Evolutionary conservation across 1,140 invertebrate species (phyloP).

Genomic region (Zaprionus inermis): DNA sequence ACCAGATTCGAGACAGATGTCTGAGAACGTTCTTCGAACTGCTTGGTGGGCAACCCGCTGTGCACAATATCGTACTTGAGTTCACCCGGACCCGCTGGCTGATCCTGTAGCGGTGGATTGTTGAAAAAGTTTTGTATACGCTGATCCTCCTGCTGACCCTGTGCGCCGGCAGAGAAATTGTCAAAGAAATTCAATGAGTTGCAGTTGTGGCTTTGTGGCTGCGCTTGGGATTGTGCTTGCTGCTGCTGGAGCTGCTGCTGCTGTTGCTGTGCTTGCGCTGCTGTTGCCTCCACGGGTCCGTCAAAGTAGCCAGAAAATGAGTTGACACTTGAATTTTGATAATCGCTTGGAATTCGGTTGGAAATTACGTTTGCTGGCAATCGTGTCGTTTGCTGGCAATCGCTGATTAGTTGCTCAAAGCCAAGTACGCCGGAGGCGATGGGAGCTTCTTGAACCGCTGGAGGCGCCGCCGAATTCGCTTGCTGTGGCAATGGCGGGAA

Average conservation of each 20-base stretch:
- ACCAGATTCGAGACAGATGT: constrained; percentile 76
- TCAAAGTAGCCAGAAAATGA: constrained; percentile 61
- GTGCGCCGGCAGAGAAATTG: constrained; percentile 40
- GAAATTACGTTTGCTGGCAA: constrained; percentile 32
- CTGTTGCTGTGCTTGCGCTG: not conserved
- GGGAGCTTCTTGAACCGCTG: constrained; percentile 34
- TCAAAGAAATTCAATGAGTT: constrained; percentile 65
- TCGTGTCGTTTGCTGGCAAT: constrained; percentile 57
- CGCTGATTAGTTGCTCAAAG: constrained; percentile 64
- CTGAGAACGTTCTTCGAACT: constrained; percentile 60
- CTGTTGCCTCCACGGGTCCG: constrained; percentile 14
- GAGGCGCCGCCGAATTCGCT: constrained; percentile 36
- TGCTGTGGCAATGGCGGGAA: not conserved
- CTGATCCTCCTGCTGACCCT: constrained; percentile 67
- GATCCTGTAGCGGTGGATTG: constrained; percentile 78
- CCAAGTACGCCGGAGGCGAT: constrained; percentile 48
- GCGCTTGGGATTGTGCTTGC: constrained; percentile 12
- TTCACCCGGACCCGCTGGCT: constrained; percentile 67
- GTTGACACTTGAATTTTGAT: constrained; percentile 69
- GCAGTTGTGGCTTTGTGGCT: constrained; percentile 9
- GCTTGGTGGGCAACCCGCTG: constrained; percentile 64
- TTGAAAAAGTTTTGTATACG: constrained; percentile 83
- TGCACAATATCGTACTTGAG: constrained; percentile 82
- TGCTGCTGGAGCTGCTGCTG: not conserved
- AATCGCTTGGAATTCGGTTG: constrained; percentile 25